These are phyloP conservation scores for Tanypteryx hageni DNA, from an alignment of 2,888 invertebrate species.

Conservation along the genomic window DNA sequence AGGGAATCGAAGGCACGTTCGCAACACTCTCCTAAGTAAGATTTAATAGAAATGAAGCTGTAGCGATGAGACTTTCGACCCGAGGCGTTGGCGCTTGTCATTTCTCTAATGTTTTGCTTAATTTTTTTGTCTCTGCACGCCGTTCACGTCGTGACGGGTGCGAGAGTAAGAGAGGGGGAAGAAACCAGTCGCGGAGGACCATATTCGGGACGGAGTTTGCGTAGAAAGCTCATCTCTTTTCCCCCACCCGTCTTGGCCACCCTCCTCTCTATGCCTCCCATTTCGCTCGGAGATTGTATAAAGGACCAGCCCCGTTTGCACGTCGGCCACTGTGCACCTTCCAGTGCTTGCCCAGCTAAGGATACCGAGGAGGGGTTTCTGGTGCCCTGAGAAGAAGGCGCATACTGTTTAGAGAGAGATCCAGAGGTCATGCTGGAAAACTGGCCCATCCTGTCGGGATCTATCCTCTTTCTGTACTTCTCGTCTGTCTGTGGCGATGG, in stretches of 20 bases:
- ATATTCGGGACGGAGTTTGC: too few species aligned
- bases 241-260: neutral
- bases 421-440: neutral
- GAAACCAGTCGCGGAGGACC: too few species aligned
- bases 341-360: neutral
- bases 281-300: neutral
- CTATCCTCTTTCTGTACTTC: neutral
- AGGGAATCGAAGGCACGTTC: too few species aligned
- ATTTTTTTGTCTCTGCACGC: too few species aligned
- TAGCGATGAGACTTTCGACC: too few species aligned
- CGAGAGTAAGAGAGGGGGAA: too few species aligned
- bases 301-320: neutral
- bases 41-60: too few species aligned
- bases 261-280: neutral
- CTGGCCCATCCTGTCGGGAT: neutral
- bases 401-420: neutral
- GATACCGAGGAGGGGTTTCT: neutral
- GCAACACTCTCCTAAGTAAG: too few species aligned
- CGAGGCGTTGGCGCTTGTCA: too few species aligned
- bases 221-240: neutral
- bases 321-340: neutral
- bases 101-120: too few species aligned
- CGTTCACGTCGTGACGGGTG: too few species aligned
- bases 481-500: slow-evolving; percentile 5
- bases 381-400: neutral